Conservation (phyloP, 1,140 invertebrate species). For the Dufourea novaeangliae region DNA sequence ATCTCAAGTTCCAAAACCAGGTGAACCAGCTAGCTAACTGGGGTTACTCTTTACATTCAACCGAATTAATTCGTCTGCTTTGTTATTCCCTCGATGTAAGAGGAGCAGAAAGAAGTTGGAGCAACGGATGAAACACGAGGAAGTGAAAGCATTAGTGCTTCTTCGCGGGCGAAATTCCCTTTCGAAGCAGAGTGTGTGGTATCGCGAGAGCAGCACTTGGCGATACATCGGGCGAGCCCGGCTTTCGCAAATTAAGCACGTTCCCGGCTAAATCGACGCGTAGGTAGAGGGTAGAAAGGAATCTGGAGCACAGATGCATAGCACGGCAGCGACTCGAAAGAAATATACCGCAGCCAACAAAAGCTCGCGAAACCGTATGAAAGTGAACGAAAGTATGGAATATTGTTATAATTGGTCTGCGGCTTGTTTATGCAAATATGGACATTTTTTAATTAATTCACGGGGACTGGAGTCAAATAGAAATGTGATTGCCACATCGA, state of each 20-base stretch:
- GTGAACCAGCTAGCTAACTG: not conserved
- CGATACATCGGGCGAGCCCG: constrained; percentile 30
- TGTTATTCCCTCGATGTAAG: constrained; percentile 5
- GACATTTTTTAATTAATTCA: too few relatives aligned
- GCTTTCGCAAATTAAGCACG: constrained; percentile 51
- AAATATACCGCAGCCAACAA: not conserved
- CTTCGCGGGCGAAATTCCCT: constrained; percentile 49
- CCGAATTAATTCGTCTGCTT: constrained; percentile 26
- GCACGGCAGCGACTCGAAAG: not conserved
- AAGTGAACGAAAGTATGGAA: not conserved
- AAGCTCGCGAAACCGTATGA: not conserved
- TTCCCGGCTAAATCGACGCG: not conserved
- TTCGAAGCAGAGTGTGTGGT: constrained; percentile 23
- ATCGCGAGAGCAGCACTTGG: constrained; percentile 43
- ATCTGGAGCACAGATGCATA: constrained; percentile 23
- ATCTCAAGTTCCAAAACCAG: not conserved
- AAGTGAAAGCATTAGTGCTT: constrained; percentile 51
- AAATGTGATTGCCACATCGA: too few relatives aligned
- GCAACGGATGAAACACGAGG: constrained; percentile 24
- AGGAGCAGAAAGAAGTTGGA: not conserved
- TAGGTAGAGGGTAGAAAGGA: not conserved
- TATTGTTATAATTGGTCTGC: too few relatives aligned
- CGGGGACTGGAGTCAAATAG: too few relatives aligned
- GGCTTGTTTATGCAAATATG: too few relatives aligned
- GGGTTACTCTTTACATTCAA: constrained; percentile 5